phyloP scores from a whole-genome alignment of 2,888 invertebrate genomes.

The Myopa testacea region DNA sequence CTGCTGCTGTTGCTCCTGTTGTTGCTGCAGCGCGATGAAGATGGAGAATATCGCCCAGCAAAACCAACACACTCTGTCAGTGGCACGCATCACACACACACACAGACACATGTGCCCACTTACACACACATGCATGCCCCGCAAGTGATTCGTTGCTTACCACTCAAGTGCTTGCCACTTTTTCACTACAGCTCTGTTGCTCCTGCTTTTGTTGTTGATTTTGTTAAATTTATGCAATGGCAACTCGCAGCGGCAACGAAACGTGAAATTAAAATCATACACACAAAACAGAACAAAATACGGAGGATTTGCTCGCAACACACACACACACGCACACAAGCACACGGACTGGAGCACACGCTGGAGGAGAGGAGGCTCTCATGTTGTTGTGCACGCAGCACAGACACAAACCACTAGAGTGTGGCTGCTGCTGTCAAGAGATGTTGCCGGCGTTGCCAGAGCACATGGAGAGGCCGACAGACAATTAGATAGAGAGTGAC shows the following conservation, averaged over 20 bases:
- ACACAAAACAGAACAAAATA: conserved; percentile 28
- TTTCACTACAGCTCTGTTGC: not conserved
- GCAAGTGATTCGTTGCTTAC: conserved; percentile 12
- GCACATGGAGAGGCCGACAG: not conserved
- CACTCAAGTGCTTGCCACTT: conserved; percentile 23
- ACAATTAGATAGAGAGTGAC: conserved; percentile 16
- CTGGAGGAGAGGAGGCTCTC: not conserved
- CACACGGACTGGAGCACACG: no score
- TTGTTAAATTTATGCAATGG: conserved; percentile 33
- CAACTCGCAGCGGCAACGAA: conserved; percentile 47
- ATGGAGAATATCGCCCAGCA: conserved; percentile 18
- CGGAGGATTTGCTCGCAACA: not conserved
- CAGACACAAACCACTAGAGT: conserved; percentile 28
- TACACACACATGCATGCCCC: conserved; percentile 22
- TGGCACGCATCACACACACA: conserved; percentile 17
- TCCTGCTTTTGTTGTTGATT: conserved; percentile 7
- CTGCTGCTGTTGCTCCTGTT: not conserved
- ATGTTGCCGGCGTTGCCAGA: conserved; percentile 24
- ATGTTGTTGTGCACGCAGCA: conserved; percentile 6
- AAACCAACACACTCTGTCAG: conserved; percentile 40
- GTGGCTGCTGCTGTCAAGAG: conserved; percentile 23
- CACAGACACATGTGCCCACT: conserved; percentile 16
- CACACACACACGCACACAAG: not conserved
- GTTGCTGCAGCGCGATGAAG: conserved; percentile 12
- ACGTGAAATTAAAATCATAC: conserved; percentile 50